phyloP scores from a whole-genome alignment of 1,140 invertebrate species.

The Xylocopa sonorina region DNA sequence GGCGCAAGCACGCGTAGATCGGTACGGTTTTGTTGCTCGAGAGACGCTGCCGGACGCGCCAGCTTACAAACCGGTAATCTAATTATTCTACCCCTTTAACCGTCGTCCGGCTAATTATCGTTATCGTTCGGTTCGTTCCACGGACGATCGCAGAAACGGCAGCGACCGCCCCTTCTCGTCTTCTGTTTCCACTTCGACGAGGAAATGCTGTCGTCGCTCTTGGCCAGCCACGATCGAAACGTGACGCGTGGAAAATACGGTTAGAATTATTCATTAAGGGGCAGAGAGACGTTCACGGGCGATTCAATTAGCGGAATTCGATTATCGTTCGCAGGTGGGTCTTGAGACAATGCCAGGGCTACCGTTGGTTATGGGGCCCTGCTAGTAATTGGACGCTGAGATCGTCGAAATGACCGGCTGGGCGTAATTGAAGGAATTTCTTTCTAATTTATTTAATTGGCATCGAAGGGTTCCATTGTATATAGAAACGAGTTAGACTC shows the following conservation, averaged over 20 bases:
- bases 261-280: constrained; percentile 38
- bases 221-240: not conserved
- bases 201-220: too few relatives aligned
- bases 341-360: not conserved
- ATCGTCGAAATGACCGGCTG: not conserved
- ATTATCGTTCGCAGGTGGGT: constrained; percentile 15
- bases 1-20: constrained; percentile 5
- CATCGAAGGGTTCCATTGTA: too few relatives aligned
- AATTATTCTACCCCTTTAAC: constrained; percentile 28
- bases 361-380: not conserved
- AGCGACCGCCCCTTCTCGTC: too few relatives aligned
- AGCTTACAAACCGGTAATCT: constrained; percentile 41
- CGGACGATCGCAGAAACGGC: not conserved
- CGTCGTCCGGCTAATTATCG: constrained; percentile 19
- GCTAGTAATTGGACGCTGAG: not conserved
- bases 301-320: constrained; percentile 27
- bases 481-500: too few relatives aligned
- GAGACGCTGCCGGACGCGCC: constrained; percentile 9
- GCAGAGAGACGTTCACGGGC: not conserved
- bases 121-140: constrained; percentile 23
- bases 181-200: not conserved
- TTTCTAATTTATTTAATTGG: not conserved
- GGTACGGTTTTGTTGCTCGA: too few relatives aligned
- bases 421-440: not conserved
- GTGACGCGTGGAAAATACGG: constrained; percentile 20